Evolutionary conservation across 2,888 invertebrate species (phyloP), one percentile per base, ranked within the genome.

Genomic region (Ennomos quercinarius): DNA sequence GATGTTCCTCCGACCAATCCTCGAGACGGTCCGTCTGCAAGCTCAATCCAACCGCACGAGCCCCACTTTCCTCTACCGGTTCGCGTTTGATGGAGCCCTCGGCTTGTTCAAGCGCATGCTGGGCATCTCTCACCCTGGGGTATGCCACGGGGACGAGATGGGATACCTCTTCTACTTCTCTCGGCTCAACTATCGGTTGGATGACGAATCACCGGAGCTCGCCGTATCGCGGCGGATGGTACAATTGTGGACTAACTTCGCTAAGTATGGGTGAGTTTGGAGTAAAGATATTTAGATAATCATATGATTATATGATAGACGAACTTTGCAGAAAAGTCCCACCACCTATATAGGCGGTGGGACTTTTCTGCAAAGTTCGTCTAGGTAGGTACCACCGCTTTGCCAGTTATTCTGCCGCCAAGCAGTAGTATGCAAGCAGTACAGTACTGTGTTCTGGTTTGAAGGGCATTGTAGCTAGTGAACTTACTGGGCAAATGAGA

Each of bases 131-230:
- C 85, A 94, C 54, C 93, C 94, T 0, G 95, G 95, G 1, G 94
- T 93, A 8, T 94, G 94, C 67, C 95, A 95, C 67, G 95, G 94
- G 0, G 95, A 95, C 68, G 95, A 95, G 77, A 91, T 95, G 91
- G 94, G 94, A 9, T 95, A 95, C 66, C 83, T 95, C 17, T 95
- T 95, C 73, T 94, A 94, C 77, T 94, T 94, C 82, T 94, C 94
- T 1, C 91, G 94, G 67, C 87, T 94, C 10, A 94, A 94, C 80
- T 91, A 94, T 65, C 89, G 93, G 65, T 77, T 94, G 17, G 94
- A 94, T 67, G 94, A 94, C 11, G 91, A 90, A 52, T 94, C 94
- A 0, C 86, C 93, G 10, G 94, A 94, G 70, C 86, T 94, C 8
- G 88, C 89, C 39, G 94, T 94, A 1, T 94, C 94, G 43, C 90